Conservation (phyloP, 2,888 invertebrate species). For the Shargacucullia verbasci region DNA sequence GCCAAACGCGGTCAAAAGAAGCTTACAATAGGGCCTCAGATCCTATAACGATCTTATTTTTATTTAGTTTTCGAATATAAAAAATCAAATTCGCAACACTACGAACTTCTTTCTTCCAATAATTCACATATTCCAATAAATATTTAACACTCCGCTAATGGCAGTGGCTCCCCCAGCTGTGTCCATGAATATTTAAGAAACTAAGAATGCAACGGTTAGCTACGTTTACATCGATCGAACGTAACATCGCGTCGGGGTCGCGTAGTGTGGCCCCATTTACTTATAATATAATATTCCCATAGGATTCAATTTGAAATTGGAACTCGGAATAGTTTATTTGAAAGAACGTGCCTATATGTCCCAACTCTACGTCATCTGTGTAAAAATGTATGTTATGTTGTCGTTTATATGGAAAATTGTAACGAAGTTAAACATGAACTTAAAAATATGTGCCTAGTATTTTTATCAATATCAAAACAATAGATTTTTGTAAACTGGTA, state of each 20-base stretch:
- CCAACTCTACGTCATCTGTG: no score
- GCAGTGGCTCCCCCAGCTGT: constrained; percentile 42
- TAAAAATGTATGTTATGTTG: no score
- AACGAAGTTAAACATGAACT: no score
- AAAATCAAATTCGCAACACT: neutral
- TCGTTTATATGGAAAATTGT: no score
- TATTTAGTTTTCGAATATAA: neutral
- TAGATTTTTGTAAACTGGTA: no score
- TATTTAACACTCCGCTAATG: constrained; percentile 41
- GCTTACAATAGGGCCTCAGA: no score
- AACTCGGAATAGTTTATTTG: constrained; percentile 1
- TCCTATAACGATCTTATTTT: neutral
- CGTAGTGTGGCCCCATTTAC: neutral
- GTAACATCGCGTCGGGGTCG: constrained; percentile 12
- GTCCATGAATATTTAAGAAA: constrained; percentile 56
- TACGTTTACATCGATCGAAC: constrained; percentile 26
- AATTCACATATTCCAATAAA: constrained; percentile 40
- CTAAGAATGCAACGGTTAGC: constrained; percentile 53
- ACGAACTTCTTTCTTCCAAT: constrained; percentile 20
- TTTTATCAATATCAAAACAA: no score
- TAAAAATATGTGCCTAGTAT: no score
- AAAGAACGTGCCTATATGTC: neutral
- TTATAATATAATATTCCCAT: neutral
- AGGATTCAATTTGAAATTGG: constrained; percentile 1
- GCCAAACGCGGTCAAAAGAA: no score